Evolutionary conservation across 1,140 invertebrate genomes (phyloP).

Genomic region (Musca vetustissima): DNA sequence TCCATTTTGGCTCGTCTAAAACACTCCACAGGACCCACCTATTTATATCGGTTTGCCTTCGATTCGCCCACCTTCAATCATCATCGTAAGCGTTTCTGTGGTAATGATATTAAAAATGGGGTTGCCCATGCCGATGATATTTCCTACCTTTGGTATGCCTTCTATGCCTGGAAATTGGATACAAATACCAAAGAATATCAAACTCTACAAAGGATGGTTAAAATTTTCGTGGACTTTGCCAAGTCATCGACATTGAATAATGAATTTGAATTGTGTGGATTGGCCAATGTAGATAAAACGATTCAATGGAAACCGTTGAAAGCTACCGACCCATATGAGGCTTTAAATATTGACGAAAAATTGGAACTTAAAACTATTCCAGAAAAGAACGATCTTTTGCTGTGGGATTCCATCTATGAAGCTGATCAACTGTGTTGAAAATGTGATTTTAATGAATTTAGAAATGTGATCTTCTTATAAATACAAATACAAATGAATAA

Average conservation of each 20-base stretch:
- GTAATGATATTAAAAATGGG: slow-evolving; percentile 19
- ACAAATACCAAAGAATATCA: slow-evolving; percentile 42
- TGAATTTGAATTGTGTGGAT: slow-evolving; percentile 30
- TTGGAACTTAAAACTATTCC: slow-evolving; percentile 50
- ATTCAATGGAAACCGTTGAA: slow-evolving; percentile 36
- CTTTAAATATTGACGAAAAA: slow-evolving; percentile 54
- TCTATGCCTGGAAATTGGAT: slow-evolving; percentile 50
- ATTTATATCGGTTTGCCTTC: slow-evolving; percentile 57
- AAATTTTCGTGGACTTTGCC: slow-evolving; percentile 56
- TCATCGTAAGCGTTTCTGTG: slow-evolving; percentile 28
- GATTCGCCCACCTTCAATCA: slow-evolving; percentile 45
- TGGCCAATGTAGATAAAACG: slow-evolving; percentile 33
- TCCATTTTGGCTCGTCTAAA: neutral
- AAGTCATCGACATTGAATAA: slow-evolving; percentile 7
- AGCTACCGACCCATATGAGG: slow-evolving; percentile 24
- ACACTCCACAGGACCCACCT: slow-evolving; percentile 46
- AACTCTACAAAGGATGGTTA: slow-evolving; percentile 46
- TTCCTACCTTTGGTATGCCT: slow-evolving; percentile 63
- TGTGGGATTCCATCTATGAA: slow-evolving; percentile 55
- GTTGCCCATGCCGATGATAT: slow-evolving; percentile 66
- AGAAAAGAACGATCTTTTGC: slow-evolving; percentile 51
- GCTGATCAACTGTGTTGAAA: neutral
- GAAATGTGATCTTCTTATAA: no score
- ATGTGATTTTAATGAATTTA: no score
- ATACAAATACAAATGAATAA: no score